Evolutionary conservation across 2,113 vertebrate genomes (phyloP).

Genomic region (Delphinus delphis): DNA sequence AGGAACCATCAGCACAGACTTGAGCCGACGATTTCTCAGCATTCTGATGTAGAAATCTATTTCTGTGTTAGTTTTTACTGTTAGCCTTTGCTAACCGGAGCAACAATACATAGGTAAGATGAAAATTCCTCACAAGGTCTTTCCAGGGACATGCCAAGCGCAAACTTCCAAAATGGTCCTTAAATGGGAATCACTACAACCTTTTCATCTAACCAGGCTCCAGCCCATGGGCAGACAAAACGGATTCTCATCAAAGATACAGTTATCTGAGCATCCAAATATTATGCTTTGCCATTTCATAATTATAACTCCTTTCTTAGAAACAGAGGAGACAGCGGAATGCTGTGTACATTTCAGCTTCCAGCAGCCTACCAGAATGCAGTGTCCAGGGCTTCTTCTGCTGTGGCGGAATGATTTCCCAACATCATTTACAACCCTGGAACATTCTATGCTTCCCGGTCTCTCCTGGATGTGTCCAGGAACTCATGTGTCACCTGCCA

Average conservation of each 20-base stretch:
- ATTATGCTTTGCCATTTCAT: neutral
- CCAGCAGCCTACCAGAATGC: conserved; percentile 14
- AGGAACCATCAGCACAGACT: neutral
- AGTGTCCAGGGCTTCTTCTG: neutral
- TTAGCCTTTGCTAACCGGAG: neutral
- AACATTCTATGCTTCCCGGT: neutral
- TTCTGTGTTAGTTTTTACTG: neutral
- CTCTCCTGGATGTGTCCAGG: neutral
- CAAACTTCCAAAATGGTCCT: neutral
- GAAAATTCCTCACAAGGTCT: neutral
- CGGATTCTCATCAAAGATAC: neutral
- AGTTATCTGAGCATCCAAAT: neutral
- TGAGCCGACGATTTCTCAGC: neutral
- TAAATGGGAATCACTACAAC: neutral
- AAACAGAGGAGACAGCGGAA: neutral
- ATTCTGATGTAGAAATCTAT: neutral
- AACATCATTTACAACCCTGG: neutral
- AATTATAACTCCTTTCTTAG: conserved; percentile 41
- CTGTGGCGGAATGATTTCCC: neutral
- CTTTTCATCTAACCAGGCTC: neutral
- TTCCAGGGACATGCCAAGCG: neutral
- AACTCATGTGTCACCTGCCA: conserved; percentile 22
- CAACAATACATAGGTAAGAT: neutral
- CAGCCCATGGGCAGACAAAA: neutral
- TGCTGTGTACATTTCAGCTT: neutral